These are phyloP conservation scores for Arremon aurantiirostris DNA, from an alignment of 2,797 vertebrate species.

Conservation along the genomic window DNA sequence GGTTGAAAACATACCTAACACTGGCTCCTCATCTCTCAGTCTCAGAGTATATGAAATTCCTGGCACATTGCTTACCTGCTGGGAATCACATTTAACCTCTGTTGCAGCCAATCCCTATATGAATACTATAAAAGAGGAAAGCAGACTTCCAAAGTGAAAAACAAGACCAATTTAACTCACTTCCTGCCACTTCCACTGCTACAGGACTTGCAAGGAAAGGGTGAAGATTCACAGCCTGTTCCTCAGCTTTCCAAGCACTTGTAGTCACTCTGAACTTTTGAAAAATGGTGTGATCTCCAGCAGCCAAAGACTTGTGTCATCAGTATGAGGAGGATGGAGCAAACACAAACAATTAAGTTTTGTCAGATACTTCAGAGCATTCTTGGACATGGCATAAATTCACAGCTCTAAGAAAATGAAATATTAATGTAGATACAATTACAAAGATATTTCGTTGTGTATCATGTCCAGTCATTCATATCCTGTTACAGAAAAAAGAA, in stretches of 20 bases:
- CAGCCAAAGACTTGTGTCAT: not conserved
- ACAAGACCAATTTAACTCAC: not conserved
- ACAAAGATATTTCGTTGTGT: not conserved
- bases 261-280: not conserved
- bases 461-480: not conserved
- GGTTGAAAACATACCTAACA: not conserved
- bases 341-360: not conserved
- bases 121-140: not conserved
- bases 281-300: not conserved
- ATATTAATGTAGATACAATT: constrained; percentile 31
- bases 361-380: not conserved
- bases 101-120: not conserved
- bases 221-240: not conserved
- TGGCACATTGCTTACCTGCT: not conserved
- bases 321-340: not conserved
- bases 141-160: not conserved
- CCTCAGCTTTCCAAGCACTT: not conserved
- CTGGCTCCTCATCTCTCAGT: not conserved
- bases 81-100: not conserved
- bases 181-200: not conserved
- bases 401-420: not conserved
- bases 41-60: not conserved
- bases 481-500: not conserved
- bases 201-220: not conserved
- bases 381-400: not conserved